phyloP scores from a whole-genome alignment of 2,797 vertebrate species.

The Characodon lateralis region DNA sequence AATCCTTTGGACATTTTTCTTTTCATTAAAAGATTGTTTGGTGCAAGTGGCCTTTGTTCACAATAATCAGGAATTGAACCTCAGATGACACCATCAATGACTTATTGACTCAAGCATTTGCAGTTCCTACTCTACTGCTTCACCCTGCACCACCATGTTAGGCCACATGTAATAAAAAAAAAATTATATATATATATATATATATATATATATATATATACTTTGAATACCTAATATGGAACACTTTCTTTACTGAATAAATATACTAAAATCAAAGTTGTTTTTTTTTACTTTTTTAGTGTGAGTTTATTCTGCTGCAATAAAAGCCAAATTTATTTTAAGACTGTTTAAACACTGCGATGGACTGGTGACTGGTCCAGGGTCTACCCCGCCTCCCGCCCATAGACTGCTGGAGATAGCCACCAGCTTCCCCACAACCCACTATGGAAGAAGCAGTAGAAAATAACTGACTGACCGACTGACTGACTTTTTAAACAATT shows the following conservation, averaged over 20 bases:
- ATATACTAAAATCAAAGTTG: background rate
- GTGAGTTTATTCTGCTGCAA: background rate
- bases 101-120: background rate
- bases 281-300: background rate
- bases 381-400: too few relatives aligned
- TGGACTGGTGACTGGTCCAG: too few relatives aligned
- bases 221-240: background rate
- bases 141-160: background rate
- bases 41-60: background rate
- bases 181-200: too few relatives aligned
- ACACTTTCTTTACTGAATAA: background rate
- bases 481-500: too few relatives aligned
- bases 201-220: too few relatives aligned
- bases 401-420: too few relatives aligned
- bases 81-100: background rate
- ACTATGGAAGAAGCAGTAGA: too few relatives aligned
- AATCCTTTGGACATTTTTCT: too few relatives aligned
- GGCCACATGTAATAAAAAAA: background rate
- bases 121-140: background rate
- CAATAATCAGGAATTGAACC: background rate
- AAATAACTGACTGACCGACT: too few relatives aligned
- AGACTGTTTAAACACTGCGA: background rate
- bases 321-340: background rate
- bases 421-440: too few relatives aligned
- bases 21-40: too few relatives aligned